phyloP scores from a whole-genome alignment of 2,113 vertebrate genomes.

The Oryzias celebensis region DNA sequence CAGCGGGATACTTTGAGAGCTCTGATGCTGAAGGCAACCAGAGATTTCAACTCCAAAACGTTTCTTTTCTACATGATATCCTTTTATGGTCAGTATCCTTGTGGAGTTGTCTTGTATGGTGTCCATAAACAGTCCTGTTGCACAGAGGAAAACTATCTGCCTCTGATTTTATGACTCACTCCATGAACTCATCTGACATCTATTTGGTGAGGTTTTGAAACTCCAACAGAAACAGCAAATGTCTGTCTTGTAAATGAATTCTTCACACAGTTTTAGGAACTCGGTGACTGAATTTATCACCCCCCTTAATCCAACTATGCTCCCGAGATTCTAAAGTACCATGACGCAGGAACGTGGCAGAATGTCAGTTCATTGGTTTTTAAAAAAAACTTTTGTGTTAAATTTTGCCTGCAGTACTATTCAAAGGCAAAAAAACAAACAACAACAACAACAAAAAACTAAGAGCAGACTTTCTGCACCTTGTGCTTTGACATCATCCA shows the following conservation, averaged over 20 bases:
- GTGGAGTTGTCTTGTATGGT: slow-evolving; percentile 11
- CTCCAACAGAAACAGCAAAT: slow-evolving; percentile 9
- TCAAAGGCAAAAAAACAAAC: too few relatives aligned
- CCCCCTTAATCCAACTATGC: background rate
- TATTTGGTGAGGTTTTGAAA: slow-evolving; percentile 27
- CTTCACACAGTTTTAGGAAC: background rate
- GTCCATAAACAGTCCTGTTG: slow-evolving; percentile 28
- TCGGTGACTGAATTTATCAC: slow-evolving; percentile 2
- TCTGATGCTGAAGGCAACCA: background rate
- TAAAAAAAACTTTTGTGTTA: background rate
- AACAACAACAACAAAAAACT: too few relatives aligned
- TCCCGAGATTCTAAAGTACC: background rate
- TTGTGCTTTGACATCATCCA: slow-evolving; percentile 98
- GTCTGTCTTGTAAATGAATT: slow-evolving; percentile 17
- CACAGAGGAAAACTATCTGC: slow-evolving; percentile 23
- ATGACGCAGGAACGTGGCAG: background rate
- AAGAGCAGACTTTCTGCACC: slow-evolving; percentile 74
- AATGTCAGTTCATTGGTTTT: background rate
- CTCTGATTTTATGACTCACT: slow-evolving; percentile 33
- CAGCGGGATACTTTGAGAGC: slow-evolving; percentile 15
- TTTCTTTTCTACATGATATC: slow-evolving; percentile 14
- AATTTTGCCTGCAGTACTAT: background rate
- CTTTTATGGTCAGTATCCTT: slow-evolving; percentile 20
- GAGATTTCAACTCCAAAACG: slow-evolving; percentile 10
- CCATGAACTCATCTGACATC: slow-evolving; percentile 38